These are phyloP conservation scores for Pituophis catenifer DNA, from an alignment of 2,113 vertebrate species.

Conservation along the genomic window DNA sequence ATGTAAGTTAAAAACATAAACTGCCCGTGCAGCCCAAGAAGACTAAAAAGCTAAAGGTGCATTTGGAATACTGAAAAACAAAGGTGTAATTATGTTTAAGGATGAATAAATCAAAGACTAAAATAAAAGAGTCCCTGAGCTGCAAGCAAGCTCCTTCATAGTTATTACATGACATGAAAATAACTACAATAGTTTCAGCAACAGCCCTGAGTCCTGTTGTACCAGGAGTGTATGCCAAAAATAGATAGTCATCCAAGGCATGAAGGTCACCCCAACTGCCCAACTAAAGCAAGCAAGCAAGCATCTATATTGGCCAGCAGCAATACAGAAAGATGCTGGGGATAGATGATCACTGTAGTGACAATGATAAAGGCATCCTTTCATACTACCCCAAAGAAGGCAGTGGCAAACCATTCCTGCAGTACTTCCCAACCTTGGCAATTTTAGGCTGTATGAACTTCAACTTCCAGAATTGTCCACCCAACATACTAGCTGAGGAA, in stretches of 20 bases:
- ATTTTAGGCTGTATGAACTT: not conserved
- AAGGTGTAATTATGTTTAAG: not conserved
- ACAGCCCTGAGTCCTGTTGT: not conserved
- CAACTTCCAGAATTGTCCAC: not conserved
- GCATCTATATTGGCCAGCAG: not conserved
- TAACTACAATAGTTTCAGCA: not conserved
- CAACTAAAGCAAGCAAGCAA: not conserved
- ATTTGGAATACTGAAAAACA: not conserved
- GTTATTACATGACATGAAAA: not conserved
- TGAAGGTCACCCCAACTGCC: not conserved
- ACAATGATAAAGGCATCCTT: not conserved
- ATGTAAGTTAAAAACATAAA: not conserved
- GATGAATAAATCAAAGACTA: constrained; percentile 25
- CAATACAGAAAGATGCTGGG: not conserved
- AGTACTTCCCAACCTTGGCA: not conserved
- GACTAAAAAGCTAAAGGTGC: not conserved
- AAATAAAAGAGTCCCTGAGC: not conserved
- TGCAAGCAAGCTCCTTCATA: not conserved
- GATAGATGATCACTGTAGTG: not conserved
- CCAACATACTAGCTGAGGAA: not conserved
- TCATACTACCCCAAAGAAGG: not conserved
- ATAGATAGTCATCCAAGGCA: not conserved
- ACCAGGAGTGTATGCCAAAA: not conserved
- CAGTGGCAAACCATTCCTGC: not conserved
- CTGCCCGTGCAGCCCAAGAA: not conserved